A percentile compares a stretch with the other conserved stretches of the same genome.
These are phyloP conservation scores for Phengaris arion DNA, from an alignment of 2,888 invertebrate genomes.

Conservation along the genomic window DNA sequence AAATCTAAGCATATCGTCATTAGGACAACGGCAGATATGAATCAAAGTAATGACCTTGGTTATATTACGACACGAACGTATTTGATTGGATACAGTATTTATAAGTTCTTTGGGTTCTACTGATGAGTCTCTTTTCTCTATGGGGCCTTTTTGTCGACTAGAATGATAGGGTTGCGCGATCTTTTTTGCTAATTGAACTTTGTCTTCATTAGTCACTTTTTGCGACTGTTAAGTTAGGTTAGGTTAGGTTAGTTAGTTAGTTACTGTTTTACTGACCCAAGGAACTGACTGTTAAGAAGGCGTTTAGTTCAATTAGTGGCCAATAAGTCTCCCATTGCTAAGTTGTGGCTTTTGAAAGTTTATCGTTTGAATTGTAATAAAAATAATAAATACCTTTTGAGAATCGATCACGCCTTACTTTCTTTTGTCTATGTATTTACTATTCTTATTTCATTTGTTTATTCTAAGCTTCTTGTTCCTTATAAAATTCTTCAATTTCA, in stretches of 20 bases:
- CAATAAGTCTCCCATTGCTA: neutral
- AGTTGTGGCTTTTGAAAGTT: neutral
- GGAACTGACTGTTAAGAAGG: neutral
- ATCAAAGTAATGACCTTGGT: slow-evolving; percentile 58
- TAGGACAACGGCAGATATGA: slow-evolving; percentile 60
- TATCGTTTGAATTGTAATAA: neutral
- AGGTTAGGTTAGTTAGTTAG: too few relatives aligned
- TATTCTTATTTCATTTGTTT: neutral
- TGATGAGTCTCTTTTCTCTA: slow-evolving; percentile 9
- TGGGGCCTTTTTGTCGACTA: neutral
- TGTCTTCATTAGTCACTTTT: neutral
- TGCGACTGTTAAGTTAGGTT: slow-evolving; percentile 4
- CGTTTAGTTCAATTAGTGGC: neutral
- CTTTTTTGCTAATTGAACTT: neutral
- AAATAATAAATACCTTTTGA: neutral
- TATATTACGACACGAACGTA: slow-evolving; percentile 53
- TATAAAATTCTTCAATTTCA: neutral
- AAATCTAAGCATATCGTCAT: slow-evolving; percentile 54
- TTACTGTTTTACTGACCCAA: too few relatives aligned
- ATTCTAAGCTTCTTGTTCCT: neutral
- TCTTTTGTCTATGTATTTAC: neutral
- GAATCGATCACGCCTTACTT: neutral
- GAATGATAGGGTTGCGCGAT: neutral
- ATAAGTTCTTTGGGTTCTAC: slow-evolving; percentile 31
- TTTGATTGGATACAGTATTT: slow-evolving; percentile 47